phyloP scores from a whole-genome alignment of 2,888 invertebrate genomes.

The Priocnemis perturbator region DNA sequence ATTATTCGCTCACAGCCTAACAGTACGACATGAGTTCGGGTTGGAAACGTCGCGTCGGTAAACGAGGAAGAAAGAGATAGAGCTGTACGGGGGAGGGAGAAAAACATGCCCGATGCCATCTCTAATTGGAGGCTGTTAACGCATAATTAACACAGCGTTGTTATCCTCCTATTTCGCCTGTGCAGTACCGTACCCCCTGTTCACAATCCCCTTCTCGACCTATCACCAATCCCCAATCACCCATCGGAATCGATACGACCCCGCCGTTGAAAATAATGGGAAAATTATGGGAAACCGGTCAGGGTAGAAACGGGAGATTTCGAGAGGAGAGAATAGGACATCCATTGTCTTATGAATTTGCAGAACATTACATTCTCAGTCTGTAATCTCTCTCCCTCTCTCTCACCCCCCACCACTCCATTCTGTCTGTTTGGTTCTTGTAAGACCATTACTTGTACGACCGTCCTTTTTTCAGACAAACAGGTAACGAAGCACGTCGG shows the following conservation, averaged over 20 bases:
- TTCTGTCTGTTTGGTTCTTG: too few relatives aligned
- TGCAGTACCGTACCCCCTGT: background rate
- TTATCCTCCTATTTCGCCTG: conserved; percentile 39
- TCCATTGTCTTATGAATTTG: conserved; percentile 13
- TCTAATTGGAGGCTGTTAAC: conserved; percentile 68
- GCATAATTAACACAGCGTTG: conserved; percentile 66
- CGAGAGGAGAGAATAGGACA: conserved; percentile 2
- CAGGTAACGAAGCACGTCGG: too few relatives aligned
- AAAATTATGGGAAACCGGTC: conserved; percentile 64
- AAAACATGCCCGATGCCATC: conserved; percentile 51
- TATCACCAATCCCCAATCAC: background rate
- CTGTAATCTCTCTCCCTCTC: too few relatives aligned
- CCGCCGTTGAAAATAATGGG: conserved; percentile 24
- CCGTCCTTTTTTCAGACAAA: background rate
- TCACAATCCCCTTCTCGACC: conserved; percentile 6
- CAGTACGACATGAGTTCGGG: too few relatives aligned
- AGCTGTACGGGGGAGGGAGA: conserved; percentile 6
- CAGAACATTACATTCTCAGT: background rate
- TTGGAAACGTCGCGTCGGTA: conserved; percentile 31
- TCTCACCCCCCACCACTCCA: too few relatives aligned
- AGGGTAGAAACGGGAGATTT: conserved; percentile 36
- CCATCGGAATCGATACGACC: conserved; percentile 41
- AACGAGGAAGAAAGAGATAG: conserved; percentile 42
- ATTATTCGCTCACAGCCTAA: too few relatives aligned
- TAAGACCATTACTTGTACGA: too few relatives aligned